Conservation (phyloP, 1,140 invertebrate genomes). For the Delia radicum region DNA sequence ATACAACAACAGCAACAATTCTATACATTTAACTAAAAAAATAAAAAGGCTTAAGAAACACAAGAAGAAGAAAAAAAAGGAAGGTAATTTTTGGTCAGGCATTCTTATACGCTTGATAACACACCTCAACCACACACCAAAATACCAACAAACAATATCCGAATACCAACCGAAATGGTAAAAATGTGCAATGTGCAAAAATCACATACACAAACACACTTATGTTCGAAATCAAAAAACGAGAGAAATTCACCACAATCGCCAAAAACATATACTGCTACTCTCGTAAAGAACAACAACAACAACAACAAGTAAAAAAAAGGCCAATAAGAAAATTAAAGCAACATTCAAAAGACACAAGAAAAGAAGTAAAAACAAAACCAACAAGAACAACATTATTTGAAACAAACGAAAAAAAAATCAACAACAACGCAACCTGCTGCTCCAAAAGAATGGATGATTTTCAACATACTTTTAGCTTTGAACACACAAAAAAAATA, state of each 20-base stretch:
- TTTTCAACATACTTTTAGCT: constrained; percentile 1
- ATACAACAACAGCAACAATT: neutral
- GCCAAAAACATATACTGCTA: neutral
- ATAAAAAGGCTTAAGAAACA: neutral
- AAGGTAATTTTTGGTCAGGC: constrained; percentile 32
- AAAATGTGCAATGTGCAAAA: constrained; percentile 19
- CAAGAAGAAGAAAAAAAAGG: constrained; percentile 17
- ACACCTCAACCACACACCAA: constrained; percentile 30
- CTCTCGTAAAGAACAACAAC: neutral
- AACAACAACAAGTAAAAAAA: neutral
- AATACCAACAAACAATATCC: constrained; percentile 27
- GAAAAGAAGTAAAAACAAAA: constrained; percentile 8
- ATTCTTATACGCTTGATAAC: constrained; percentile 33
- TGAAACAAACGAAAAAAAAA: neutral
- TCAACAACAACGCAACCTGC: constrained; percentile 19
- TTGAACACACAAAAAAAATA: neutral
- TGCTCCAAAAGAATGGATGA: constrained; percentile 21
- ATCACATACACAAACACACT: neutral
- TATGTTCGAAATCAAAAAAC: too few relatives aligned
- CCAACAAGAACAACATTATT: neutral
- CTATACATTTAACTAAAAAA: neutral
- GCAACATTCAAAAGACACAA: neutral
- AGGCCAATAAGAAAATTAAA: constrained; percentile 21
- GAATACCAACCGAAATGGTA: constrained; percentile 13
- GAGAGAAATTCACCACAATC: neutral